Conservation (phyloP, 2,797 vertebrate genomes). For the Gallinago nigripennis region DNA sequence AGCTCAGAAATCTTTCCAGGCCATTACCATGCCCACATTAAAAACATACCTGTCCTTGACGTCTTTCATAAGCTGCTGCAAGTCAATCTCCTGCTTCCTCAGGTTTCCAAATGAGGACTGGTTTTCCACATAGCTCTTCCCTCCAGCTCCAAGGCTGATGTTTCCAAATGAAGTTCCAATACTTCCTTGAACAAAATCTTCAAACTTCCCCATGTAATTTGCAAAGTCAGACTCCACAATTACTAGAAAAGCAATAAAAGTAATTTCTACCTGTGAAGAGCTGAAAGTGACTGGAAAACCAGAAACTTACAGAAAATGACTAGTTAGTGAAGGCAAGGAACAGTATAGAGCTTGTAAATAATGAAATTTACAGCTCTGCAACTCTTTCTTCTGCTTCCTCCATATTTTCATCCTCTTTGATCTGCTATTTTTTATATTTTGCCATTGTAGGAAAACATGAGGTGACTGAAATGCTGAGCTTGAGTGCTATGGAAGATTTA, state of each 20-base stretch:
- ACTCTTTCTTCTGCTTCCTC: background rate
- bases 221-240: slow-evolving; percentile 87
- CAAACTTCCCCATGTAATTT: slow-evolving; percentile 84
- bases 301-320: background rate
- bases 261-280: background rate
- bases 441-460: background rate
- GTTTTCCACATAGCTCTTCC: slow-evolving; percentile 80
- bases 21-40: background rate
- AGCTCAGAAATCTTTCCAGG: background rate
- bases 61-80: slow-evolving; percentile 85
- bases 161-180: slow-evolving; percentile 71
- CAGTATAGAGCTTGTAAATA: background rate
- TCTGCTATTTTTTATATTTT: background rate
- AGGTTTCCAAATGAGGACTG: slow-evolving; percentile 88
- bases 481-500: background rate
- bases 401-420: background rate
- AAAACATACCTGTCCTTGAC: slow-evolving; percentile 79
- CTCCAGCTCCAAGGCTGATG: slow-evolving; percentile 74
- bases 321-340: background rate
- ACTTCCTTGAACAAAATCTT: slow-evolving; percentile 73
- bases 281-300: background rate
- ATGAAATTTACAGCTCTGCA: background rate
- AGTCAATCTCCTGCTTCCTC: slow-evolving; percentile 89
- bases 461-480: background rate
- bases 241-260: slow-evolving; percentile 71